Evolutionary conservation across 2,113 vertebrate species (phyloP), one percentile per base, ranked within the genome.

Genomic region (Alligator sinensis): DNA sequence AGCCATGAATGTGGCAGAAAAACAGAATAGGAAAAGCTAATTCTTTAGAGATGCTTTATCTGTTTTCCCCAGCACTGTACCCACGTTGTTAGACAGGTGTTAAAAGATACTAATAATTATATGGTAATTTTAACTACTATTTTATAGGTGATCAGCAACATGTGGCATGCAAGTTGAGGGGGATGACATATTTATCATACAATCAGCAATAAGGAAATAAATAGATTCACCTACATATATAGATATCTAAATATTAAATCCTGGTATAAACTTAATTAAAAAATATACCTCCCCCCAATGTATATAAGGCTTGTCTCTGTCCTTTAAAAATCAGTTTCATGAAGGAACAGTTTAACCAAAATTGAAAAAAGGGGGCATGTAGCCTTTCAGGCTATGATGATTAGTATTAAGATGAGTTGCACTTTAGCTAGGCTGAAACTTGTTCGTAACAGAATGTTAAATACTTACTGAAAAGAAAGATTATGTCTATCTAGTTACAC

Each of bases 401-500:
- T 98, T 97, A 97, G 97, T 97, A 97, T 97, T 98, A 95, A 98
- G 97, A 98, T 97, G 97, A 98, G 98, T 95, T 97, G 97, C 97
- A 98, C 97, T 97, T 97, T 96, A 98, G 98, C 98, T 96, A 95
- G 97, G 95, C 98, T 98, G 98, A 98, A 99, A 99, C 98, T 98
- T 99, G 98, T 98, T 98, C 98, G 92, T 98, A 99, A 98, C 98
- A 98, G 98, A 98, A 99, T 99, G 98, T 99, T 99, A 99, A 99
- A 99, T 99, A 98, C 98, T 98, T 98, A 98, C 98, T 98, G 98
- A 98, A 96, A 98, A 98, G 98, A 98, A 97, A 99, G 99, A 99
- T 99, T 99, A 99, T 98, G 99, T 99, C 98, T 99, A 98, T 99
- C 98, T 98, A 98, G 98, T 99, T 98, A 98, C 99, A 98, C 98